A percentile compares a stretch with the other conserved stretches of the same genome.
Evolutionary conservation across 2,113 vertebrate genomes (phyloP).

Genomic region (Hippocampus barbouri): DNA sequence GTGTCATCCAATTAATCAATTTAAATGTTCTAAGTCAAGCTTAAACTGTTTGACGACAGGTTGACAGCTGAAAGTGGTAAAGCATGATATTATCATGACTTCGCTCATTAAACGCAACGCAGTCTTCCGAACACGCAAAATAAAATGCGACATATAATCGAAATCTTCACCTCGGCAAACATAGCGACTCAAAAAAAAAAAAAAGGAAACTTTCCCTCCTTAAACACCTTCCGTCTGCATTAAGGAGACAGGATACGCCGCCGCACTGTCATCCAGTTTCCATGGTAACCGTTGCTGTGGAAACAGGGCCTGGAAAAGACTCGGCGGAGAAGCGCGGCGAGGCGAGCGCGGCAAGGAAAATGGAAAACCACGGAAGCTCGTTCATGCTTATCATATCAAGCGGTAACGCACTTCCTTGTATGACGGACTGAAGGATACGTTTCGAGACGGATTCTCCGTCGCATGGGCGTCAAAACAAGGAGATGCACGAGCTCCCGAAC

Average conservation of each 20-base stretch:
- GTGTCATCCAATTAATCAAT: too few relatives aligned
- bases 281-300: conserved; percentile 79
- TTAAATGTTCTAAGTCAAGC: too few relatives aligned
- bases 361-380: conserved; percentile 9
- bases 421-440: too few relatives aligned
- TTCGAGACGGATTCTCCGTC: background rate
- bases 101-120: background rate
- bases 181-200: background rate
- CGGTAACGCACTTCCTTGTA: background rate
- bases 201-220: conserved; percentile 43
- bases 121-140: background rate
- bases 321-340: conserved; percentile 49
- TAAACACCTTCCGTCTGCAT: conserved; percentile 42
- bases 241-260: conserved; percentile 55
- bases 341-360: conserved; percentile 32
- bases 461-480: background rate
- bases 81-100: background rate
- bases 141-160: background rate
- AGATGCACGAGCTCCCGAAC: background rate
- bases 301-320: conserved; percentile 69
- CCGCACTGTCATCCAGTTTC: conserved; percentile 76
- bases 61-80: too few relatives aligned
- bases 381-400: background rate
- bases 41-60: too few relatives aligned
- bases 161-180: conserved; percentile 16